A percentile compares a stretch with the other conserved stretches of the same genome.
phyloP scores from a whole-genome alignment of 92 coral and sea anemone species.

The Virgularia gustaviana region DNA sequence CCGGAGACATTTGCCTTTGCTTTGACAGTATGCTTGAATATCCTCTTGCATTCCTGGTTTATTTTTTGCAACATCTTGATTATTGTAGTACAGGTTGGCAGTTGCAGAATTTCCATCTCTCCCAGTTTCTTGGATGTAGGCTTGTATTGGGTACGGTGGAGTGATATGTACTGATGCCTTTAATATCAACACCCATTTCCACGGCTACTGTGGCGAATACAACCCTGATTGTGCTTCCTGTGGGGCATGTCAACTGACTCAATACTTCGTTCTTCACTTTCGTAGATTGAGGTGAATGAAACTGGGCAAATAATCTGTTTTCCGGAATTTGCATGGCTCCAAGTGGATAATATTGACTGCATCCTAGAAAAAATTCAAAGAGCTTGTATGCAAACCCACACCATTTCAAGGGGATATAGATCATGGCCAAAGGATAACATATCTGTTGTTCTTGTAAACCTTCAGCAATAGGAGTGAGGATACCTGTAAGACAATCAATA shows the following conservation, averaged over 20 bases:
- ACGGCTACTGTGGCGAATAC: conserved; percentile 61
- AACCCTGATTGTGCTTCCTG: conserved; percentile 35
- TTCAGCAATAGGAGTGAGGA: conserved; percentile 37
- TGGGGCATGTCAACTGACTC: conserved; percentile 17
- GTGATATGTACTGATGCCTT: conserved; percentile 51
- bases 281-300: too few species aligned
- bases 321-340: not conserved
- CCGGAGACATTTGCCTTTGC: too few species aligned
- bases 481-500: conserved; percentile 19
- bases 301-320: conserved; percentile 19
- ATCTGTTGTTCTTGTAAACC: conserved; percentile 19
- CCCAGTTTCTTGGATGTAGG: conserved; percentile 59
- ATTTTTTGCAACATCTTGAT: conserved; percentile 46
- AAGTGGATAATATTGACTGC: conserved; percentile 12
- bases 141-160: conserved; percentile 49
- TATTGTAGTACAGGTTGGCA: too few species aligned
- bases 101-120: conserved; percentile 49
- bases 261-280: conserved; percentile 48
- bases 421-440: conserved; percentile 29
- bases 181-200: conserved; percentile 71
- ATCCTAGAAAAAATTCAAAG: conserved; percentile 2
- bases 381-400: conserved; percentile 27
- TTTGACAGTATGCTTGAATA: not conserved
- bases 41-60: not conserved
- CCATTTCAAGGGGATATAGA: conserved; percentile 27